Conservation (phyloP, 2,888 invertebrate species). For the Formica aserva region DNA sequence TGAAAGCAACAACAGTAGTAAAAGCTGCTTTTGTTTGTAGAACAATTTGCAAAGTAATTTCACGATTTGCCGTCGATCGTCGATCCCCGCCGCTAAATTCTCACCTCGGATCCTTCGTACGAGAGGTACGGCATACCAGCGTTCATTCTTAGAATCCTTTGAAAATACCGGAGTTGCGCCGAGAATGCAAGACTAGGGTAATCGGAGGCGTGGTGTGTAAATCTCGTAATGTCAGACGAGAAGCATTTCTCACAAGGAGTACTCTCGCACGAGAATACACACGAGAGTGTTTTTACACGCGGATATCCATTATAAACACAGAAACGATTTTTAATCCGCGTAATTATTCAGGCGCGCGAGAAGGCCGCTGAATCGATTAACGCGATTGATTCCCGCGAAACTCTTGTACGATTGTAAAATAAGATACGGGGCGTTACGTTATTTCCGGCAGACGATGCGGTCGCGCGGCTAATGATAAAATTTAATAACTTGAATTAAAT, state of each 20-base stretch:
- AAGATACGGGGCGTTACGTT: constrained; percentile 12
- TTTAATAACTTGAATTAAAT: constrained; percentile 28
- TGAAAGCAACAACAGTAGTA: constrained; percentile 70
- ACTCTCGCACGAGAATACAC: neutral
- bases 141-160: constrained; percentile 72
- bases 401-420: constrained; percentile 4
- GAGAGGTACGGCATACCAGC: constrained; percentile 58
- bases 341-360: constrained; percentile 2
- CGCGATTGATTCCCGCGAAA: constrained; percentile 41
- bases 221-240: constrained; percentile 61
- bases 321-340: constrained; percentile 1
- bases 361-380: neutral
- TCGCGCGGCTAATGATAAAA: neutral
- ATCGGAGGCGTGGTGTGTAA: constrained; percentile 66
- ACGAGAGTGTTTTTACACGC: constrained; percentile 15
- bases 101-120: constrained; percentile 43
- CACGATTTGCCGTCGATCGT: constrained; percentile 53
- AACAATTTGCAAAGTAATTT: constrained; percentile 76
- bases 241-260: constrained; percentile 51
- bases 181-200: constrained; percentile 58
- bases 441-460: constrained; percentile 37
- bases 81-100: neutral
- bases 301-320: constrained; percentile 20
- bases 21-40: constrained; percentile 60
- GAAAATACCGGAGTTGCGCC: constrained; percentile 68